Base-by-base conservation (phyloP, 2,888 invertebrate genomes). In the Zelleria hepariella region DNA sequence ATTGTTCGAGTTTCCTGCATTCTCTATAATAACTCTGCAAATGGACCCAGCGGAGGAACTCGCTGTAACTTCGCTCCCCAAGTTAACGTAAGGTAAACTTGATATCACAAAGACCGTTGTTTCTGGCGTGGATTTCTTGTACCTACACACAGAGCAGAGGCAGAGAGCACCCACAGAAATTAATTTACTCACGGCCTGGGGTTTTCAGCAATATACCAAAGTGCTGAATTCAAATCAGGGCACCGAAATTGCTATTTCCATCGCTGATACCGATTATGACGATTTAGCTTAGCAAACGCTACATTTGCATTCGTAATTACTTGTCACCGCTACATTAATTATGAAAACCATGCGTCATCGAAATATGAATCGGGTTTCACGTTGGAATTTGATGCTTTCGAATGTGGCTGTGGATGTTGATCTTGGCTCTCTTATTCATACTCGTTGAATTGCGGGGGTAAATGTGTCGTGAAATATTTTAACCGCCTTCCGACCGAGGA, bases 231-330 rank as follows among this genome's bases (percentile, higher is more conserved):
- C 32, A 42, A 42, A 42, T 42, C 15, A 42, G 32, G 15, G 15
- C 32, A 42, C 32, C 32, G 15, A 42, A 42, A 42, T 42, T 42
- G 32, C 32, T 15, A 15, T 42, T 15, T 15, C 32, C 4, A 21
- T 49, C n/a, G 20, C 5, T 8, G 21, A 49, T 21, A 20, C 49
- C 55, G 18, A 42, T 55, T 55, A 55, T 32, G 32, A 6, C 8
- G 21, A 27, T 55, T 32, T 32, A 27, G 55, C 20, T 32, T 20
- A 5, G 27, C 55, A 55, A 55, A 55, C 32, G 27, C 7, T n/a
- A 49, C 6, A 54, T 55, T 55, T 42, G 55, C 55, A 55, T 55
- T 32, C 32, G 24, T 32, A 55, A 55, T 32, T 26, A 55, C 55
- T 27, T 55, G 55, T 55, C 32, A 21, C 7, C 55, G 32, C 55